phyloP scores from a whole-genome alignment of 2,113 vertebrate species.

The Serinus canaria region DNA sequence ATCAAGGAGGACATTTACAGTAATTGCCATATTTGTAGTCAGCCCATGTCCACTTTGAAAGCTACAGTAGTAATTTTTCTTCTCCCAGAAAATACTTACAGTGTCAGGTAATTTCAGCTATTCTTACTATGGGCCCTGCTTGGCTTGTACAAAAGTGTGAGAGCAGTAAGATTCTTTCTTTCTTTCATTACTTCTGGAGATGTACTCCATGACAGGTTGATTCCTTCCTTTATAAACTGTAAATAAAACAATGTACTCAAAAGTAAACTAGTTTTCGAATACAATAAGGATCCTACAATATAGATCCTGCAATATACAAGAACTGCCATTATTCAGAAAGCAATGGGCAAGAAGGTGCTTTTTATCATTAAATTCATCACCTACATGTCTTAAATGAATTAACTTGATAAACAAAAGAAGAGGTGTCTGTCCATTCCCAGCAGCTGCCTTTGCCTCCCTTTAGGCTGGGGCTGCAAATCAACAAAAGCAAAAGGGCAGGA shows the following conservation, averaged over 20 bases:
- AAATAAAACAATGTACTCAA: neutral
- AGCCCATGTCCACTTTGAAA: constrained; percentile 44
- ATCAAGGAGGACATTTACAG: constrained; percentile 22
- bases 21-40: constrained; percentile 30
- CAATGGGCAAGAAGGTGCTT: neutral
- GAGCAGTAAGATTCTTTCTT: neutral
- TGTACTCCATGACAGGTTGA: neutral
- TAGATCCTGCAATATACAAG: neutral
- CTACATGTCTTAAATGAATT: neutral
- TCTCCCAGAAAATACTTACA: constrained; percentile 41
- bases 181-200: neutral
- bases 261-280: neutral
- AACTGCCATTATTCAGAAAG: neutral
- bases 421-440: neutral
- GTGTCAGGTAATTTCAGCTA: neutral
- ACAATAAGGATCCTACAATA: neutral
- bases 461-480: neutral
- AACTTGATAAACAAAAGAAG: neutral
- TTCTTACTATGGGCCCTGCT: neutral
- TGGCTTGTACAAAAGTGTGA: neutral
- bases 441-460: neutral
- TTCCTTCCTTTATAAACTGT: constrained; percentile 2
- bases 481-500: neutral
- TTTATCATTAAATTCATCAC: neutral
- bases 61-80: constrained; percentile 30